phyloP scores from a whole-genome alignment of 2,797 vertebrate genomes.

The Enteromius anoplus region DNA sequence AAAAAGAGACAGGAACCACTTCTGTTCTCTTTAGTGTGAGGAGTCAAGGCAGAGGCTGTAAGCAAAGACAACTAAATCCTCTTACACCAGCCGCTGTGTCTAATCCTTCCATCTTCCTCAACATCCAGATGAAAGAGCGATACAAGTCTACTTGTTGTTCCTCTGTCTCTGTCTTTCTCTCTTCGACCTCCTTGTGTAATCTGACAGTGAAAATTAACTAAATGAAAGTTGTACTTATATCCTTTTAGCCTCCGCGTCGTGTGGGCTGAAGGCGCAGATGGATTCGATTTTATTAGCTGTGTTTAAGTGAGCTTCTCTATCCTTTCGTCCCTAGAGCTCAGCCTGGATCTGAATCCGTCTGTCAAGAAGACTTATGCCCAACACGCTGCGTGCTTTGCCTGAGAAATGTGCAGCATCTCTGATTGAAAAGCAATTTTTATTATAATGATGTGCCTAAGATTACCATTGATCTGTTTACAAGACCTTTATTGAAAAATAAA shows the following conservation, averaged over 20 bases:
- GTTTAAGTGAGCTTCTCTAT: constrained; percentile 44
- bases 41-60: constrained; percentile 14
- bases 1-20: constrained; percentile 15
- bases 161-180: constrained; percentile 7
- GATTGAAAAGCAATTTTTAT: constrained; percentile 45
- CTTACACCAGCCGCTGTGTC: constrained; percentile 37
- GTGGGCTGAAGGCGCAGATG: constrained; percentile 37
- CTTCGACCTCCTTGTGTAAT: constrained; percentile 20
- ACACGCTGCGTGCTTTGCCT: background rate
- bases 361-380: constrained; percentile 34
- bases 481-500: constrained; percentile 28
- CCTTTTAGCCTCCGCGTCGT: constrained; percentile 38
- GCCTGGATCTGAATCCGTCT: constrained; percentile 36
- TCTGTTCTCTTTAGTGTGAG: constrained; percentile 16
- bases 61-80: constrained; percentile 41
- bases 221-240: constrained; percentile 47
- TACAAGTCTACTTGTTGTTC: constrained; percentile 35
- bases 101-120: constrained; percentile 51
- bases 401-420: constrained; percentile 23
- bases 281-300: constrained; percentile 51
- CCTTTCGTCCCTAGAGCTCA: constrained; percentile 32
- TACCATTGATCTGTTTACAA: constrained; percentile 36
- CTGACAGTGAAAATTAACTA: constrained; percentile 44
- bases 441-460: constrained; percentile 25
- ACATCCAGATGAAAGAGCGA: constrained; percentile 46